Conservation (phyloP, 2,888 invertebrate species). For the Emmelina monodactyla region DNA sequence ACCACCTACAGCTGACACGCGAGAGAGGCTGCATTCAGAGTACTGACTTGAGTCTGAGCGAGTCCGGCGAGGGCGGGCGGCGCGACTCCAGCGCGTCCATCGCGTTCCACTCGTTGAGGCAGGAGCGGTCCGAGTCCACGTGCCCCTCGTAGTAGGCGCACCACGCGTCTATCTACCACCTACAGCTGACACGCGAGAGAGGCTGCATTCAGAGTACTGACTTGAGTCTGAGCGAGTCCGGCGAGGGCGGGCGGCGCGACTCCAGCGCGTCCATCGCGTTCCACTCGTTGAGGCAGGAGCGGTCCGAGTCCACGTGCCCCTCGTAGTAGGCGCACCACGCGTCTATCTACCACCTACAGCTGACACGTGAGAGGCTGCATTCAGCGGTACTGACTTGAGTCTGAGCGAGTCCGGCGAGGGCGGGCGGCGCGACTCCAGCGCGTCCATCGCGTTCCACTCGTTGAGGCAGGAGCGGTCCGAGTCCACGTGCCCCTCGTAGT, state of each 20-base stretch:
- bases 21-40: too few relatives aligned
- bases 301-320: constrained; percentile 85
- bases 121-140: constrained; percentile 89
- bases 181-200: too few relatives aligned
- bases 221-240: constrained; percentile 87
- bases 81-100: constrained; percentile 94
- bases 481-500: constrained; percentile 88
- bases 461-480: constrained; percentile 93
- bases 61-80: constrained; percentile 90
- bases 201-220: too few relatives aligned
- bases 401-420: constrained; percentile 90
- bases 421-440: constrained; percentile 88
- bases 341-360: too few relatives aligned
- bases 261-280: constrained; percentile 94
- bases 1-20: too few relatives aligned
- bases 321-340: constrained; percentile 96
- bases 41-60: constrained; percentile 83
- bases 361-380: too few relatives aligned
- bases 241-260: constrained; percentile 89
- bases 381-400: constrained; percentile 82
- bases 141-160: constrained; percentile 88
- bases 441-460: constrained; percentile 98
- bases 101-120: constrained; percentile 97
- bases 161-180: too few relatives aligned
- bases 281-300: constrained; percentile 96